Base-by-base conservation (phyloP, 2,113 vertebrate species). In the Argyrosomus japonicus region DNA sequence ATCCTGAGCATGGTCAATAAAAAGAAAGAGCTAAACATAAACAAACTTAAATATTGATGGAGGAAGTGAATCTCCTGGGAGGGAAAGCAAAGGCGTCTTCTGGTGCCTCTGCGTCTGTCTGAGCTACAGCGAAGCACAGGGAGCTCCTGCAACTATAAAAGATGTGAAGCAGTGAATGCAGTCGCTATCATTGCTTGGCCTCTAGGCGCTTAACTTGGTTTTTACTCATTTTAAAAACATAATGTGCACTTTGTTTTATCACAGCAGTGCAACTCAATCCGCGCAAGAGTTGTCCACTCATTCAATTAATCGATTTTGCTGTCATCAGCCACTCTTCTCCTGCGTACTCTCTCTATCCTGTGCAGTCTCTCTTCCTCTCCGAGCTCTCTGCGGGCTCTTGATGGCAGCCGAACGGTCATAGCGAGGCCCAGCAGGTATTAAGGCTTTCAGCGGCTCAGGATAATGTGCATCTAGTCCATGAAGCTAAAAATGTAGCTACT, bases 11-110 rank as follows among this genome's bases (percentile, higher is more conserved):
- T 53, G 79, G 82, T 89, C 68, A 88, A 62, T 87, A 86, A 56
- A 81, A 65, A 25, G 82, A 91, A 77, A 87, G 82, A 86, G 87
- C 61, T 92, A 93, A 84, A 75, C 93, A 93, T 90, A 94, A 95
- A 95, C 94, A 93, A 94, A 92, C 56, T 92, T 90, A 94, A 95
- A 93, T 86, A 92, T 85, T 95, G 77, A 91, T 94, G 91, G 87
- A 61, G 79, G 68, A 89, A 70, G 82, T 47, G 21, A 56, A 87
- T 88, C 89, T 88, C 84, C 74, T 21, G 88, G 88, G 84, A 87
- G 88, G 58, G 21, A 4, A 13, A 58, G 70, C 12, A n/a, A 79
- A 79, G 83, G 56, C 88, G 45, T 82, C 69, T 27, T 71, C 68
- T 87, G 89, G 90, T 94, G 91, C 80, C 90, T 91, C n/a, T 45